A percentile compares a stretch with the other conserved stretches of the same genome.
Evolutionary conservation across 2,113 vertebrate species (phyloP).

Genomic region (Dendrocopos noguchii): DNA sequence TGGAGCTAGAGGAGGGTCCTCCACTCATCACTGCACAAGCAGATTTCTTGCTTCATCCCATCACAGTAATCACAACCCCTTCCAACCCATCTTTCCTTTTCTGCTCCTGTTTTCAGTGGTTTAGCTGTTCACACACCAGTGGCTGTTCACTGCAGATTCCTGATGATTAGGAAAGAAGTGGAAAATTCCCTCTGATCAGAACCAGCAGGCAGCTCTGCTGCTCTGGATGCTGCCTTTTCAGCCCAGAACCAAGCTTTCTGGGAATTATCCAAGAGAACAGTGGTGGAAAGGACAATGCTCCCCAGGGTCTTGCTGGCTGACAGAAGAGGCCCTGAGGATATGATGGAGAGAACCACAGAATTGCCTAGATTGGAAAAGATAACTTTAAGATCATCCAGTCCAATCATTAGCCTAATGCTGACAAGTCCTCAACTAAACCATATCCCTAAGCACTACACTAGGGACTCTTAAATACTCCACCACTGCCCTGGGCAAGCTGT

Average conservation of each 20-base stretch:
- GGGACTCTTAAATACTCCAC: no score
- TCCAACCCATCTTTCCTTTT: background rate
- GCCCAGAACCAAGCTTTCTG: conserved; percentile 4
- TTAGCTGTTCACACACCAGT: background rate
- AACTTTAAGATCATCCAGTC: no score
- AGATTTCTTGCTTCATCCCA: background rate
- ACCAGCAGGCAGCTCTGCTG: background rate
- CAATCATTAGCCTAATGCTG: no score
- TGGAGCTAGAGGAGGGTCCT: background rate
- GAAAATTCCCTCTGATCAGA: background rate
- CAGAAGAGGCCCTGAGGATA: background rate
- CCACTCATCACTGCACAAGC: background rate
- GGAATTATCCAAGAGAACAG: conserved; percentile 1
- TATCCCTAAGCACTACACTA: no score
- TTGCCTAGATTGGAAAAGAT: no score
- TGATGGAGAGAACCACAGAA: background rate
- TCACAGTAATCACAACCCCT: background rate
- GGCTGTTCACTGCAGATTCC: background rate
- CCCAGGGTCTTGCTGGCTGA: background rate
- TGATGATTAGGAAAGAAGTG: background rate
- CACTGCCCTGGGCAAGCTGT: no score
- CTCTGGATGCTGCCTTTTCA: background rate
- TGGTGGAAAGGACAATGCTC: background rate
- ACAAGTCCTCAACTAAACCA: no score
- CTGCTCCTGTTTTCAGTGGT: background rate